Conservation (phyloP, 1,140 invertebrate species). For the Chelonus insularis region DNA sequence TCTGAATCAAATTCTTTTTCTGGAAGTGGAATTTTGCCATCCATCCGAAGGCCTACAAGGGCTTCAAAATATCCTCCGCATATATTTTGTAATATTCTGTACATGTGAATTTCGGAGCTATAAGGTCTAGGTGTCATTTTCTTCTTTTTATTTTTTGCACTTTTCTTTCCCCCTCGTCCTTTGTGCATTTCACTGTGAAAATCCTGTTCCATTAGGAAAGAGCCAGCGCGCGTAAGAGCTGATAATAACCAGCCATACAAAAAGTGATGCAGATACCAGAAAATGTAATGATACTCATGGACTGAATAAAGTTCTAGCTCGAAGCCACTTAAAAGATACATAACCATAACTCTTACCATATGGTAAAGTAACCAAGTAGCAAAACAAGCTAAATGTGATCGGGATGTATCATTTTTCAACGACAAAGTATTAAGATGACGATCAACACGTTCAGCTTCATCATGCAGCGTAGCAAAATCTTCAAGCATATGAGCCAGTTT, state of each 20-base stretch:
- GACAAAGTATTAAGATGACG: slow-evolving; percentile 76
- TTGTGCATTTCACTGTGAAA: slow-evolving; percentile 59
- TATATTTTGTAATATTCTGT: slow-evolving; percentile 89
- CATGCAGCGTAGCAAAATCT: slow-evolving; percentile 89
- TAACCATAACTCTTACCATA: slow-evolving; percentile 93
- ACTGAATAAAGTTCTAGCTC: slow-evolving; percentile 93
- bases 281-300: slow-evolving; percentile 97
- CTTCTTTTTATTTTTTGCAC: slow-evolving; percentile 69
- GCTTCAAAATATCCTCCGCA: slow-evolving; percentile 87
- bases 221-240: slow-evolving; percentile 85
- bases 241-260: slow-evolving; percentile 92
- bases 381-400: slow-evolving; percentile 83
- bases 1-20: slow-evolving; percentile 89
- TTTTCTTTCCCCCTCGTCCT: slow-evolving; percentile 63
- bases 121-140: slow-evolving; percentile 73
- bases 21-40: slow-evolving; percentile 76
- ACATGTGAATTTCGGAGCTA: slow-evolving; percentile 80
- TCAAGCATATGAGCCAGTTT: slow-evolving; percentile 87
- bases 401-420: slow-evolving; percentile 68
- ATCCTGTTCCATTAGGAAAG: slow-evolving; percentile 79
- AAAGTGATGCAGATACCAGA: slow-evolving; percentile 96
- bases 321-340: slow-evolving; percentile 91
- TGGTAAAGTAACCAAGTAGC: slow-evolving; percentile 96
- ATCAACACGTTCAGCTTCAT: slow-evolving; percentile 94
- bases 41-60: slow-evolving; percentile 72